Base-by-base conservation (phyloP, 2,797 vertebrate genomes). In the Geotrypetes seraphini region DNA sequence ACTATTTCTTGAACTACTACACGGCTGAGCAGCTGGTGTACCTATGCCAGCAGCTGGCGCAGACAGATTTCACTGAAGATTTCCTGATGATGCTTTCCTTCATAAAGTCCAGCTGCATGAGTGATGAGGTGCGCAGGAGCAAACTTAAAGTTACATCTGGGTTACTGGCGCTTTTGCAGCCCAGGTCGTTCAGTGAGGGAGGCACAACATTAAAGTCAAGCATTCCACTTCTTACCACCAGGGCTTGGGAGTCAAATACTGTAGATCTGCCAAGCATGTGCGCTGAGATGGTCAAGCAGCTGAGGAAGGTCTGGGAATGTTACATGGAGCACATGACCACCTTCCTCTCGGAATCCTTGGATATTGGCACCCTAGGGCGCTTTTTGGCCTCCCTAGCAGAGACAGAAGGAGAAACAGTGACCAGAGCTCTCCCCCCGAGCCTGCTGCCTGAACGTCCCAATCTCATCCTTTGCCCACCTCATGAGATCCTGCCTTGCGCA, bases 1-100 rank as follows among this genome's bases (percentile, higher is more conserved):
- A 90, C 49, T 92, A 91, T 60, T 88, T 89, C 64, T 68, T 99
- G 39, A 99, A 96, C 75, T 95, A 89, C 60, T 98, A 88, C 63
- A 96, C 85, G 0, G 85, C 90, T 0, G 90, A 97, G 56, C 96
- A 99, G 68, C 73, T 97, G 48, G 88, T 97, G n/a, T 91, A 73
- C 54, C 42, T 99, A 37, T 84, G 89, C 70, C 61, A 33, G 1
- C 71, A 91, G 27, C 75, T 97, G 33, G 48, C 57, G 39, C 70
- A 53, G 21, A 13, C 25, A 5, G 43, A 18, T 1, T 84, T 78
- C 75, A 73, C 62, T 5, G 26, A 64, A 3, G 40, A 39, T 0
- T 81, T 81, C 31, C 73, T 97, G 25, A 87, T 80, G 64, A 91
- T 98, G 92, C 78, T 99, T 0, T 91, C 91, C 2, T 92, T 96